phyloP scores from a whole-genome alignment of 2,888 invertebrate genomes.

The Harpalus rubripes region DNA sequence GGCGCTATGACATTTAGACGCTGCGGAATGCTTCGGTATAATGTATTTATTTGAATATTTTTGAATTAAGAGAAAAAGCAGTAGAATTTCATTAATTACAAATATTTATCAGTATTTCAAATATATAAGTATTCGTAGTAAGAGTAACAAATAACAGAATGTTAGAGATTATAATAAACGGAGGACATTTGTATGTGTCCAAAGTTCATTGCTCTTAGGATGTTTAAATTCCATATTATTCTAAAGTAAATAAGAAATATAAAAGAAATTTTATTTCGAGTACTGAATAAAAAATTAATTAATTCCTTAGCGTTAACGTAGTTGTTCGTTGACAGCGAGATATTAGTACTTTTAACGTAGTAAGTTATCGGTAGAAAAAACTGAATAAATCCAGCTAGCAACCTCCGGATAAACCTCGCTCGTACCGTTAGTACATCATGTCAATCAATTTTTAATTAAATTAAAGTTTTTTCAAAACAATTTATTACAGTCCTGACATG shows the following conservation, averaged over 20 bases:
- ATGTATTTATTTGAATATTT: too few species aligned
- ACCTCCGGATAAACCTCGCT: not conserved
- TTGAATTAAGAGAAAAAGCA: too few species aligned
- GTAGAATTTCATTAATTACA: too few species aligned
- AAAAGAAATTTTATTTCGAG: conserved; percentile 9
- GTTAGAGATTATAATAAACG: not conserved
- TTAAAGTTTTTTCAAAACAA: conserved; percentile 40
- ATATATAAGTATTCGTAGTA: not conserved
- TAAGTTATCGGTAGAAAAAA: conserved; percentile 18
- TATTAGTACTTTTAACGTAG: conserved; percentile 21
- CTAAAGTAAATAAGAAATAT: conserved; percentile 1
- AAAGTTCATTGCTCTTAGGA: not conserved
- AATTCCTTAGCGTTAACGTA: conserved; percentile 19
- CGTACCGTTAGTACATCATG: conserved; percentile 46
- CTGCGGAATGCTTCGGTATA: too few species aligned
- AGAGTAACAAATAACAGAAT: not conserved
- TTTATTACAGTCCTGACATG: conserved; percentile 54
- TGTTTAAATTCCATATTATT: not conserved
- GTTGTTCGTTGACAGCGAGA: conserved; percentile 23
- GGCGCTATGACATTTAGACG: too few species aligned
- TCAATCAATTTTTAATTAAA: conserved; percentile 50
- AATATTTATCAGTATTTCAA: not conserved
- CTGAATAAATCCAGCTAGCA: conserved; percentile 17
- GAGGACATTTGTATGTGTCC: not conserved
- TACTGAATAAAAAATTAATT: conserved; percentile 33